Percentiles rank a stretch among this genome's conserved stretches.
phyloP scores from a whole-genome alignment of 2,797 vertebrate genomes.

The Hirundo rustica region DNA sequence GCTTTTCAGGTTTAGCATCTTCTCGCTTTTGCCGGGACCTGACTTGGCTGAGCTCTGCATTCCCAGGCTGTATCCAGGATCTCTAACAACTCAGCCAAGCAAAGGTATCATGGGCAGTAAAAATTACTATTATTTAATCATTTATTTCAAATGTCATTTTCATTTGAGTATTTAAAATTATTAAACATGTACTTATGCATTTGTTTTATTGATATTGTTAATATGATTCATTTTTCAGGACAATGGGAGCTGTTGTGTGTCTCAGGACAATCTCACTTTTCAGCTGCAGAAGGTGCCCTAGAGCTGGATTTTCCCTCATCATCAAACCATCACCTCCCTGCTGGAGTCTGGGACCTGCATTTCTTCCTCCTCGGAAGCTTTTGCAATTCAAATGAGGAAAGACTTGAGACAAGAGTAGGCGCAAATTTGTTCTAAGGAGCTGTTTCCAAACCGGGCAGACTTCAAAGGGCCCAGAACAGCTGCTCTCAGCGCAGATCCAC shows the following conservation, averaged over 20 bases:
- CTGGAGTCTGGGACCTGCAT: not conserved
- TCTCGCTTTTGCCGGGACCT: rapidly evolving
- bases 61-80: not conserved
- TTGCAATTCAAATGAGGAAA: not conserved
- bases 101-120: not conserved
- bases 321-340: not conserved
- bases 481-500: not conserved
- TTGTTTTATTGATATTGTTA: not conserved
- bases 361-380: not conserved
- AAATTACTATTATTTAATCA: not conserved
- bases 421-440: not conserved
- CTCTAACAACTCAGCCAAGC: rapidly evolving
- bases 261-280: not conserved
- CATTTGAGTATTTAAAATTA: not conserved
- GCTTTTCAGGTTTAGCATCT: not conserved
- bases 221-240: not conserved
- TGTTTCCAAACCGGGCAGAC: not conserved
- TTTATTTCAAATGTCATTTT: not conserved
- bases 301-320: not conserved
- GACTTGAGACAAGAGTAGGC: not conserved
- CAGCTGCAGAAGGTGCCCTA: conserved; percentile 17
- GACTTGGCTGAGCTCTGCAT: not conserved
- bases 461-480: not conserved
- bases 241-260: rapidly evolving
- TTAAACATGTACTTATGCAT: not conserved